phyloP scores from a whole-genome alignment of 2,113 vertebrate species.

The Cygnus atratus region DNA sequence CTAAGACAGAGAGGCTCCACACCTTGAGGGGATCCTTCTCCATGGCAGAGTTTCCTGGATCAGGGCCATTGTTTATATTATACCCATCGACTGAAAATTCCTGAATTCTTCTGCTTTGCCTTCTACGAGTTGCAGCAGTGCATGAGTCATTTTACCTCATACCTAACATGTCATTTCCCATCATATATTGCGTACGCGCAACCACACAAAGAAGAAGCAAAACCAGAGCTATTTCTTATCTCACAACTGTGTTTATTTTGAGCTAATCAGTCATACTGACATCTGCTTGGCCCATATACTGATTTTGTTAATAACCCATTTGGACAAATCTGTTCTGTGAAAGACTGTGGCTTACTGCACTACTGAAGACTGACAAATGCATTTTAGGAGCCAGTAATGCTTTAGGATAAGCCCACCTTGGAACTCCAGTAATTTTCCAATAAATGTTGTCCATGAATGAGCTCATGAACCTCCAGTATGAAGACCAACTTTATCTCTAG shows the following conservation, averaged over 20 bases:
- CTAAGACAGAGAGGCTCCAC: background rate
- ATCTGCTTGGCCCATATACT: slow-evolving; percentile 61
- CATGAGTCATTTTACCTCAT: slow-evolving; percentile 56
- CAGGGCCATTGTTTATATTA: slow-evolving; percentile 40
- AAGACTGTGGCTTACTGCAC: slow-evolving; percentile 30
- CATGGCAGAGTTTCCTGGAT: slow-evolving; percentile 29
- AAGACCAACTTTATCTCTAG: slow-evolving; percentile 62
- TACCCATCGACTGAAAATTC: slow-evolving; percentile 36
- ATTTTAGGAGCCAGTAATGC: slow-evolving; percentile 69
- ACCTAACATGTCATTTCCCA: slow-evolving; percentile 52
- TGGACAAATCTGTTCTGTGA: slow-evolving; percentile 56
- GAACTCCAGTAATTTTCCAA: slow-evolving; percentile 57
- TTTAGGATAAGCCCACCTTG: slow-evolving; percentile 67
- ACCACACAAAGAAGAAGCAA: slow-evolving; percentile 61
- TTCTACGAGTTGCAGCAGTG: background rate
- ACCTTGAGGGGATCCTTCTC: background rate
- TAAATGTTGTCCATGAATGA: slow-evolving; percentile 34
- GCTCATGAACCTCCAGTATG: slow-evolving; percentile 50
- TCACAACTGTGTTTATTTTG: slow-evolving; percentile 64
- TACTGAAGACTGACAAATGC: slow-evolving; percentile 69
- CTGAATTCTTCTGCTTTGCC: slow-evolving; percentile 22
- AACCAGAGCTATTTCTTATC: slow-evolving; percentile 65
- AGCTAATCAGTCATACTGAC: slow-evolving; percentile 73
- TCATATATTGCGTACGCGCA: slow-evolving; percentile 4
- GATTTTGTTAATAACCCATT: slow-evolving; percentile 50